phyloP scores from a whole-genome alignment of 2,888 invertebrate genomes.

The Callimorpha dominula region DNA sequence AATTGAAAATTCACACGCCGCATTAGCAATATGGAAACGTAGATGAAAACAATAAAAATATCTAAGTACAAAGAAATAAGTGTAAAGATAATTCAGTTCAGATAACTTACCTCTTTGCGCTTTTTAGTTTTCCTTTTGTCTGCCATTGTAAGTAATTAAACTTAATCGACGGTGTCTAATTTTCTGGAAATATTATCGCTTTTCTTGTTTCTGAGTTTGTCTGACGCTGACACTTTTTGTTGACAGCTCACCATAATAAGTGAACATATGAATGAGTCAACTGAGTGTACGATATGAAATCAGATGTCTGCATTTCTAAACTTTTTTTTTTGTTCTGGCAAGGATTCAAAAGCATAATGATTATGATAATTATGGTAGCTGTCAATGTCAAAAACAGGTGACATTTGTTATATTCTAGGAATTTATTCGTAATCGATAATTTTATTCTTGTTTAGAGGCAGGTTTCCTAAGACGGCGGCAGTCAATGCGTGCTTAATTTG shows the following conservation, averaged over 20 bases:
- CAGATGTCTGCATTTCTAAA: background rate
- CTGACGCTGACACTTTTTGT: slow-evolving; percentile 50
- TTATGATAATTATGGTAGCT: background rate
- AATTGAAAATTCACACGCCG: slow-evolving; percentile 48
- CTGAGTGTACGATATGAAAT: background rate
- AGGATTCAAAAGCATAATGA: background rate
- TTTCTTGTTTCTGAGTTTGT: slow-evolving; percentile 39
- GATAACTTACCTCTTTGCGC: slow-evolving; percentile 79
- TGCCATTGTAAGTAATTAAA: slow-evolving; percentile 75
- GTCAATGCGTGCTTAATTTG: slow-evolving; percentile 21
- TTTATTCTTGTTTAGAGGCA: slow-evolving; percentile 32
- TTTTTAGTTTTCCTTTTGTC: slow-evolving; percentile 84
- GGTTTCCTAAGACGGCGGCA: slow-evolving; percentile 49
- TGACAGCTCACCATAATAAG: slow-evolving; percentile 41
- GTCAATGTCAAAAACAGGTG: slow-evolving; percentile 23
- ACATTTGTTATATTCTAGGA: slow-evolving; percentile 21
- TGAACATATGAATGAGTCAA: slow-evolving; percentile 28
- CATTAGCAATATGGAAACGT: slow-evolving; percentile 47
- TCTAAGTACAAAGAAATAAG: background rate
- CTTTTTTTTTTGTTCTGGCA: background rate
- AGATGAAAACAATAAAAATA: slow-evolving; percentile 31
- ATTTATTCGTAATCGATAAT: slow-evolving; percentile 42
- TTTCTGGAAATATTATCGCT: slow-evolving; percentile 47
- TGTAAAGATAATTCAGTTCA: slow-evolving; percentile 1
- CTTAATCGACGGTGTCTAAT: slow-evolving; percentile 70